phyloP scores from a whole-genome alignment of 35 echinoderm and acorn worm genomes.

The Ptychodera flava region DNA sequence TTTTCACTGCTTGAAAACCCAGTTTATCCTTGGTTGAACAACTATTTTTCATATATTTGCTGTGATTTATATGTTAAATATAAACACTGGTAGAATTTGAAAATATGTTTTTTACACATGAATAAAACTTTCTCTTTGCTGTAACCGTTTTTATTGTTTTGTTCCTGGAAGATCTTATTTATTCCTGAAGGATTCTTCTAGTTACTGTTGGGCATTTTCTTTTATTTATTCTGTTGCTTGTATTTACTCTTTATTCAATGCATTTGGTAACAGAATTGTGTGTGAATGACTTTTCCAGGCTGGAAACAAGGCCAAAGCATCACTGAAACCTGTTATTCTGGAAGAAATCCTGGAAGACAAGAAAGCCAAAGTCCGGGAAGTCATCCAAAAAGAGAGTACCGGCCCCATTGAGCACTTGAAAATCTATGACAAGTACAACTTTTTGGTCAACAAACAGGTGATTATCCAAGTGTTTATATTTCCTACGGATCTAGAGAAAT shows the following conservation, averaged over 20 bases:
- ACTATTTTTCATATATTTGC: too few relatives aligned
- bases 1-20: too few relatives aligned
- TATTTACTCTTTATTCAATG: too few relatives aligned
- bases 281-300: too few relatives aligned
- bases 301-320: conserved; percentile 72
- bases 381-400: conserved; percentile 63
- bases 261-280: too few relatives aligned
- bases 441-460: conserved; percentile 90
- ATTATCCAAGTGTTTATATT: neutral
- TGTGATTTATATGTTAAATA: too few relatives aligned
- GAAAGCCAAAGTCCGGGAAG: conserved; percentile 59
- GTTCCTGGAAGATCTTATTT: neutral
- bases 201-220: too few relatives aligned
- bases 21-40: too few relatives aligned
- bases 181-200: neutral
- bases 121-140: neutral
- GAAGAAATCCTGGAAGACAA: conserved; percentile 71
- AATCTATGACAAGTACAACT: conserved; percentile 93
- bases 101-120: too few relatives aligned
- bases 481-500: too few relatives aligned
- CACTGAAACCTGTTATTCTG: conserved; percentile 72
- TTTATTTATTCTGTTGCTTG: too few relatives aligned
- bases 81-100: too few relatives aligned
- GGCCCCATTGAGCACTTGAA: conserved; percentile 72
- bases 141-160: conserved; percentile 4